Conservation (phyloP, 2,797 vertebrate genomes). For the Periophthalmus magnuspinnatus region DNA sequence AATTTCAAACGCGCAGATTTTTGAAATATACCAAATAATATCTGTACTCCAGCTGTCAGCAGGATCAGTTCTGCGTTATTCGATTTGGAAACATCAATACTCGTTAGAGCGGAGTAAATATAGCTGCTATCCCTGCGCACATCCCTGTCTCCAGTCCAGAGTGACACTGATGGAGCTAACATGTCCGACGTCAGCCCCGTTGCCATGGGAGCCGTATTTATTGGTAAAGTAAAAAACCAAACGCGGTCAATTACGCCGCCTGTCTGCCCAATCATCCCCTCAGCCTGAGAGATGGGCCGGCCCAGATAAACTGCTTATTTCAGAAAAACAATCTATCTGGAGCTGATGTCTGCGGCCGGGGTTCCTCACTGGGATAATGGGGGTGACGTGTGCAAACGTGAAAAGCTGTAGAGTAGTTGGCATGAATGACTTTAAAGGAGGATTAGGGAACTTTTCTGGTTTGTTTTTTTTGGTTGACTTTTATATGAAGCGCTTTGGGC, state of each 20-base stretch:
- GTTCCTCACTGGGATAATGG: constrained; percentile 55
- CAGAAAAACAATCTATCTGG: constrained; percentile 71
- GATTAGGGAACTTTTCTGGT: no score
- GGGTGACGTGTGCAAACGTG: constrained; percentile 21
- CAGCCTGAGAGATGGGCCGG: constrained; percentile 67
- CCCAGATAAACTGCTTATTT: constrained; percentile 75
- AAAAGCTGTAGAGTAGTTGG: constrained; percentile 13
- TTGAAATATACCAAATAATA: no score
- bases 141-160: constrained; percentile 32
- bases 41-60: no score
- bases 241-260: constrained; percentile 75
- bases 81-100: not conserved
- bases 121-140: constrained; percentile 25
- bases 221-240: constrained; percentile 77
- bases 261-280: constrained; percentile 74
- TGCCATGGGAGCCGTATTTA: constrained; percentile 71
- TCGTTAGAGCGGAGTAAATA: not conserved
- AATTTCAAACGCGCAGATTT: no score
- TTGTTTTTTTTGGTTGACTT: no score
- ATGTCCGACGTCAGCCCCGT: constrained; percentile 51
- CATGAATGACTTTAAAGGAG: not conserved
- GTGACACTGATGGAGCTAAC: constrained; percentile 66
- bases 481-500: no score
- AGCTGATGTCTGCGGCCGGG: constrained; percentile 60
- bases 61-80: no score